Evolutionary conservation across 2,113 vertebrate species (phyloP), one percentile per base, ranked within the genome.

Genomic region (Scophthalmus maximus): DNA sequence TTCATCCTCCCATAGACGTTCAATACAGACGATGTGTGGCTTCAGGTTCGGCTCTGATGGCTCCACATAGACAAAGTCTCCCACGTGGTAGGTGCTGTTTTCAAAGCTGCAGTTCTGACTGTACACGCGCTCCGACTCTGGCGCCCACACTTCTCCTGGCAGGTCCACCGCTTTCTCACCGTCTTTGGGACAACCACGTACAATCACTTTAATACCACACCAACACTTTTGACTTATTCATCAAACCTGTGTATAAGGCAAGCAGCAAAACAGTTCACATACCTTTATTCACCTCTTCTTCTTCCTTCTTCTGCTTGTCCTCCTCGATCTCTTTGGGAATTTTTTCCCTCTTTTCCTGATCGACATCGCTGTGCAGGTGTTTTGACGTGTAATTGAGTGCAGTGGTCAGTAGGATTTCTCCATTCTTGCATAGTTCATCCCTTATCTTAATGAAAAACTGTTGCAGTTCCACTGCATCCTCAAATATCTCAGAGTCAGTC

Each of bases 401-500:
- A 4, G 96, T 93, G 2, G 97, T 96, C 67, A 97, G 92, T 25
- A 99, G 93, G 67, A 99, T 98, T 88, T 99, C 98, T 4, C 98
- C 98, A 5, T 99, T 99, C 89, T 99, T 99, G 92, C 97, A 99
- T 51, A 99, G 93, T 32, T 99, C 98, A 84, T 99, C 98, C 70
- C 98, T 93, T 84, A 99, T 99, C 90, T 96, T 98, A 81, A 99
- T 95, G 76, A 99, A 96, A 89, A 99, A 99, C 76, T 99, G 97
- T 61, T 99, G 97, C 65, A 99, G 95, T 84, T 99, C 98, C 3
- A 98, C 96, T 0, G 98, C 93, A 85, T 99, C 98, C 59, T 99
- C 98, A 4, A 98, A 99, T 76, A 98, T 97, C 91, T 99, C 97
- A 0, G 97, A 99, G 90, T 99, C 97, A 25, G 97, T 99, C 90